phyloP scores from a whole-genome alignment of 92 coral and sea anemone species.

The Bergia puertoricense region DNA sequence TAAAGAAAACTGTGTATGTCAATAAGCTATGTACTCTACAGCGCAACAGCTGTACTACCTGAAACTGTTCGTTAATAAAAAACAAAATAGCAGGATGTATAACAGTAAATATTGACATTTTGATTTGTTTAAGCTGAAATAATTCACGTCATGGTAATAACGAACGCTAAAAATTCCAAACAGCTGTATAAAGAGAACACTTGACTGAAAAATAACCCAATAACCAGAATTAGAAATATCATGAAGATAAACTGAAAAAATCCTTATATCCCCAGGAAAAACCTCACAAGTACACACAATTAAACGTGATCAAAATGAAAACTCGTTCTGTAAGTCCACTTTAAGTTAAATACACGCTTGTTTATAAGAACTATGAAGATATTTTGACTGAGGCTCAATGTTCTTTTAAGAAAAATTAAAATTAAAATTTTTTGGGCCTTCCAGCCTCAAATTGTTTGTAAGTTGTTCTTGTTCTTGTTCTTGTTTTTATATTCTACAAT shows the following conservation, averaged over 20 bases:
- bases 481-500: too few relatives aligned
- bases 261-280: not conserved
- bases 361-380: too few relatives aligned
- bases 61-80: not conserved
- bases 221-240: not conserved
- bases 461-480: too few relatives aligned
- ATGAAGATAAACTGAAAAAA: not conserved
- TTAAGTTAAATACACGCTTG: too few relatives aligned
- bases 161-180: not conserved
- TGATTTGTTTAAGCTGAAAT: too few relatives aligned
- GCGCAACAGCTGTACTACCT: not conserved
- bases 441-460: too few relatives aligned
- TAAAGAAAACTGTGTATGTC: not conserved
- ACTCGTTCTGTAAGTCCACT: not conserved
- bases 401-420: too few relatives aligned
- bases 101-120: too few relatives aligned
- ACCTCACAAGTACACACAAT: not conserved
- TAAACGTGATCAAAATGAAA: not conserved
- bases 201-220: not conserved
- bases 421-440: too few relatives aligned
- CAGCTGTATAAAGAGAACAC: not conserved
- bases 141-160: not conserved
- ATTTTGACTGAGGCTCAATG: too few relatives aligned
- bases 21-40: not conserved
- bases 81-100: not conserved